phyloP scores from a whole-genome alignment of 1,140 invertebrate genomes.

The Drosophila mayri region DNA sequence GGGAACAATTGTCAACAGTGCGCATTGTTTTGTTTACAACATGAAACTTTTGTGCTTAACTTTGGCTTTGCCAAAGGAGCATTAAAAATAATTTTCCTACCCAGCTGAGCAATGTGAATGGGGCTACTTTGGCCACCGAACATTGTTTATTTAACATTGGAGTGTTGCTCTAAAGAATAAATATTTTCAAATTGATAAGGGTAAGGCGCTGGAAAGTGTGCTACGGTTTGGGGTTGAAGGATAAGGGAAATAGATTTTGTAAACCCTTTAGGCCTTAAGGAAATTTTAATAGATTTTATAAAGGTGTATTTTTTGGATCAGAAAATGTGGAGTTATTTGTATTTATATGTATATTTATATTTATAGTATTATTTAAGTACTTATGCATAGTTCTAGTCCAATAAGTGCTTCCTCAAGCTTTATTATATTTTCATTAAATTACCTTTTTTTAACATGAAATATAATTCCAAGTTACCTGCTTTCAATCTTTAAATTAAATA shows the following conservation, averaged over 20 bases:
- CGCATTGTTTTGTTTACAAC: slow-evolving; percentile 72
- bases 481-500: background rate
- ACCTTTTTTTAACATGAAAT: background rate
- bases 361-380: too few species aligned
- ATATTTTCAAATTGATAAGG: slow-evolving; percentile 1
- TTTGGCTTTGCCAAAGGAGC: slow-evolving; percentile 53
- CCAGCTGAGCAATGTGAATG: slow-evolving; percentile 56
- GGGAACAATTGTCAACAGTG: slow-evolving; percentile 75
- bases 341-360: too few species aligned
- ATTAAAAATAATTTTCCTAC: slow-evolving; percentile 65
- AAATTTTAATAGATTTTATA: background rate
- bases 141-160: slow-evolving; percentile 26
- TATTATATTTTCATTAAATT: background rate
- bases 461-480: background rate
- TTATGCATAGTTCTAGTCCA: background rate
- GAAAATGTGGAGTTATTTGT: too few species aligned
- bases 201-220: background rate
- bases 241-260: background rate
- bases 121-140: slow-evolving; percentile 30
- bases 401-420: too few species aligned
- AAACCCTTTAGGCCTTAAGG: background rate
- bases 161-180: slow-evolving; percentile 3
- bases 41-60: slow-evolving; percentile 64
- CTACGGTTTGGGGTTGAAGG: background rate
- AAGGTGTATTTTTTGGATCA: too few species aligned